Conservation (phyloP, 2,797 vertebrate species). For the Coccyzus lansbergi region DNA sequence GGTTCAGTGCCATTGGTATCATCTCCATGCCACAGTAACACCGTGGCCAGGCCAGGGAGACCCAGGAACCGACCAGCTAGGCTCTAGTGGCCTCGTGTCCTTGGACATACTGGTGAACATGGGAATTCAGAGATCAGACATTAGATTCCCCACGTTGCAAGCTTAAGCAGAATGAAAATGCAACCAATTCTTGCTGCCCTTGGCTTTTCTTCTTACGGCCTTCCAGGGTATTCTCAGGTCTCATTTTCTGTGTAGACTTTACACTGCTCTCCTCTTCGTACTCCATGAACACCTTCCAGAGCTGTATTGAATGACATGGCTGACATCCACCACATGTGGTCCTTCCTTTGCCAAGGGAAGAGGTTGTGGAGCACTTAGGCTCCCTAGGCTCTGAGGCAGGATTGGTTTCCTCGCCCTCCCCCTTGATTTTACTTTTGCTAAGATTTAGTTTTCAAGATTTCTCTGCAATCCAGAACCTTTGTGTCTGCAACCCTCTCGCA, state of each 20-base stretch:
- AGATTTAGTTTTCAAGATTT: not conserved
- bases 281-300: not conserved
- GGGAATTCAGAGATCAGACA: fast-evolving
- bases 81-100: fast-evolving
- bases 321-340: not conserved
- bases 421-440: not conserved
- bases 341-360: not conserved
- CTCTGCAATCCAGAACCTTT: not conserved
- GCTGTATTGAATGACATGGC: not conserved
- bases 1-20: fast-evolving
- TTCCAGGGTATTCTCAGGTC: not conserved
- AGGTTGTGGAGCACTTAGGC: not conserved
- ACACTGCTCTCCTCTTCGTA: not conserved
- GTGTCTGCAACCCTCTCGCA: not conserved
- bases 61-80: no score
- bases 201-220: not conserved
- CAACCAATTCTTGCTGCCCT: not conserved
- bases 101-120: not conserved
- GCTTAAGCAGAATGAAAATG: fast-evolving
- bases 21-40: not conserved
- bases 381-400: not conserved
- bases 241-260: not conserved
- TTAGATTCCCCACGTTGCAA: not conserved
- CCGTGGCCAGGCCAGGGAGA: not conserved
- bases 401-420: not conserved